A percentile compares a stretch with the other conserved stretches of the same genome.
phyloP scores from a whole-genome alignment of 2,888 invertebrate species.

The Silvanus unidentatus region DNA sequence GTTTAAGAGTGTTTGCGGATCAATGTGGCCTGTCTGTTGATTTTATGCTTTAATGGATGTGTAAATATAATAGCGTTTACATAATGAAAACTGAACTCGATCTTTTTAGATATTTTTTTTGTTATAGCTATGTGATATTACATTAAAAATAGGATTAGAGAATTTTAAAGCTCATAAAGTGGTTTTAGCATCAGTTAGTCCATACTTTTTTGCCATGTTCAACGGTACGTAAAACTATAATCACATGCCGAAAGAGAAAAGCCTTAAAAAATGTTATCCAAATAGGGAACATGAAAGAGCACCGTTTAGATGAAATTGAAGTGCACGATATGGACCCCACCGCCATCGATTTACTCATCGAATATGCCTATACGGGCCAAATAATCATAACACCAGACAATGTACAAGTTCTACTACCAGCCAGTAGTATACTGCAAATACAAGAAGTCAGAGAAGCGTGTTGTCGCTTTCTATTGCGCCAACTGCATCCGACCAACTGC shows the following conservation, averaged over 20 bases:
- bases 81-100: background rate
- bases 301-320: constrained; percentile 50
- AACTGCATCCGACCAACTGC: constrained; percentile 71
- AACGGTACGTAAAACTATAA: constrained; percentile 49
- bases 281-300: constrained; percentile 57
- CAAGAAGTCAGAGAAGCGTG: constrained; percentile 65
- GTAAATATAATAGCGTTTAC: background rate
- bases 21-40: no score
- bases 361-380: constrained; percentile 72
- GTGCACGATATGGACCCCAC: constrained; percentile 56
- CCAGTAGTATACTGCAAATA: constrained; percentile 68
- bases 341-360: constrained; percentile 62
- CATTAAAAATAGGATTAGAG: constrained; percentile 61
- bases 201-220: constrained; percentile 74
- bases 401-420: constrained; percentile 57
- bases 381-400: constrained; percentile 51
- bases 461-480: constrained; percentile 67
- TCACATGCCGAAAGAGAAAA: background rate
- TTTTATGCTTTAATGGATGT: background rate
- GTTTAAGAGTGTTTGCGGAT: no score
- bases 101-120: constrained; percentile 4
- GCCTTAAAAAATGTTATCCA: background rate
- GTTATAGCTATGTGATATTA: constrained; percentile 60
- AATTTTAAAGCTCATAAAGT: constrained; percentile 66
- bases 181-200: constrained; percentile 67